Conservation (phyloP, 2,888 invertebrate species). For the Tryphoninae sp. region DNA sequence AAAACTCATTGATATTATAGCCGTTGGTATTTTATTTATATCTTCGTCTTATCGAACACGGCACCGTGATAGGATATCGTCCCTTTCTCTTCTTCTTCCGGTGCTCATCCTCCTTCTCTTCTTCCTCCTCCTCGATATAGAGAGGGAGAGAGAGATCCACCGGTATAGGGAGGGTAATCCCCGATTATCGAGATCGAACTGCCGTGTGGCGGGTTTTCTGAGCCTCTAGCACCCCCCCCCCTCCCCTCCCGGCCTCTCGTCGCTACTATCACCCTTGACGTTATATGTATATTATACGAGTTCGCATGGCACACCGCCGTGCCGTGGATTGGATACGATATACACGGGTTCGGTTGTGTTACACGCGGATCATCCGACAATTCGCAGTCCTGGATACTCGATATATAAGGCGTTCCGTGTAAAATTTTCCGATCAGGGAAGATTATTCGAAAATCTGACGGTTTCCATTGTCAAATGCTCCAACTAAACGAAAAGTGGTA, state of each 20-base stretch:
- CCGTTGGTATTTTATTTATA: background rate
- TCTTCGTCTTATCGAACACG: conserved; percentile 18
- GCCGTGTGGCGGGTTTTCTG: conserved; percentile 53
- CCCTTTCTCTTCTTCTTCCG: conserved; percentile 9
- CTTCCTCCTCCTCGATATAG: conserved; percentile 2
- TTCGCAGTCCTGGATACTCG: background rate
- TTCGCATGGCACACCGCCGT: background rate
- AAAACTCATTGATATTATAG: background rate
- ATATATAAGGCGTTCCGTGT: background rate
- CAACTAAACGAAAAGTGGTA: background rate
- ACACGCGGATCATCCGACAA: conserved; percentile 23
- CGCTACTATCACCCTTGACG: background rate
- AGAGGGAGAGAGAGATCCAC: conserved; percentile 23
- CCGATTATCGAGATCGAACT: conserved; percentile 79
- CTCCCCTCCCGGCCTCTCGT: background rate
- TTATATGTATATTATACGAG: background rate
- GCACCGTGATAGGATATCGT: conserved; percentile 12
- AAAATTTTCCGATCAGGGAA: background rate
- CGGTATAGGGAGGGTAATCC: conserved; percentile 71
- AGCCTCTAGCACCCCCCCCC: background rate
- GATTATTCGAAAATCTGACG: background rate
- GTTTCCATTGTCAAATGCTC: background rate
- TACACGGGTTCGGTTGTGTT: conserved; percentile 56
- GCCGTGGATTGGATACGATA: conserved; percentile 49
- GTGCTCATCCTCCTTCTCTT: background rate